Conservation (phyloP, 2,797 vertebrate genomes). For the Argyrosomus regius region DNA sequence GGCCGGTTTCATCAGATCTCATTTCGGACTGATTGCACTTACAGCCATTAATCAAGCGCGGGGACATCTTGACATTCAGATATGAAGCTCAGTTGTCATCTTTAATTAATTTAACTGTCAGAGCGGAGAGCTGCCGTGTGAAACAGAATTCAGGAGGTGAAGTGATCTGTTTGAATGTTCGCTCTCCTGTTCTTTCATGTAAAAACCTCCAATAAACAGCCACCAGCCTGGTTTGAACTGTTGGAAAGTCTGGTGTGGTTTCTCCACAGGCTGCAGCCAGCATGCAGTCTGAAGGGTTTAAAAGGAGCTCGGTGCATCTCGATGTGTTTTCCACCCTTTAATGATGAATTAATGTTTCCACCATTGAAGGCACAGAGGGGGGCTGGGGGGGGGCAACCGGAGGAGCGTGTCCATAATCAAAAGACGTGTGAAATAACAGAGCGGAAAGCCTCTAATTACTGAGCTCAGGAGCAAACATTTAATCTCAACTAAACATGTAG, state of each 20-base stretch:
- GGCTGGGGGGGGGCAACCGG: neutral
- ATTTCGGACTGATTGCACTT: slow-evolving; percentile 30
- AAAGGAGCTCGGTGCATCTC: neutral
- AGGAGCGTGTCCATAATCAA: slow-evolving; percentile 12
- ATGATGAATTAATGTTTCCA: slow-evolving; percentile 12
- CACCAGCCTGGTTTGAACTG: neutral
- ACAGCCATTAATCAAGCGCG: slow-evolving; percentile 17
- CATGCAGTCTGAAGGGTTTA: neutral
- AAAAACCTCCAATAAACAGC: neutral
- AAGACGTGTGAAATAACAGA: slow-evolving; percentile 28
- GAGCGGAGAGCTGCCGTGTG: neutral
- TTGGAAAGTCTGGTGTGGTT: neutral
- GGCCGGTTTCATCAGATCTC: neutral
- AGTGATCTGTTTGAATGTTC: neutral
- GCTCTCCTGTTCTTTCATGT: neutral
- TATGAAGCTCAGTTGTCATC: slow-evolving; percentile 21
- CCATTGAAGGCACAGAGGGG: slow-evolving; percentile 23
- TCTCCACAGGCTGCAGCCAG: neutral
- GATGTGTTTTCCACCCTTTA: neutral
- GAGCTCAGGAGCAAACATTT: slow-evolving; percentile 9
- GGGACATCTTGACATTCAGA: slow-evolving; percentile 44
- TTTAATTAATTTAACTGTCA: slow-evolving; percentile 28
- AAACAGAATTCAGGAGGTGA: neutral
- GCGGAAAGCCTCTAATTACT: slow-evolving; percentile 4
- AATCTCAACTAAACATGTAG: neutral